A percentile compares a stretch with the other conserved stretches of the same genome.
phyloP scores from a whole-genome alignment of 2,113 vertebrate genomes.

The Lagopus leucura region DNA sequence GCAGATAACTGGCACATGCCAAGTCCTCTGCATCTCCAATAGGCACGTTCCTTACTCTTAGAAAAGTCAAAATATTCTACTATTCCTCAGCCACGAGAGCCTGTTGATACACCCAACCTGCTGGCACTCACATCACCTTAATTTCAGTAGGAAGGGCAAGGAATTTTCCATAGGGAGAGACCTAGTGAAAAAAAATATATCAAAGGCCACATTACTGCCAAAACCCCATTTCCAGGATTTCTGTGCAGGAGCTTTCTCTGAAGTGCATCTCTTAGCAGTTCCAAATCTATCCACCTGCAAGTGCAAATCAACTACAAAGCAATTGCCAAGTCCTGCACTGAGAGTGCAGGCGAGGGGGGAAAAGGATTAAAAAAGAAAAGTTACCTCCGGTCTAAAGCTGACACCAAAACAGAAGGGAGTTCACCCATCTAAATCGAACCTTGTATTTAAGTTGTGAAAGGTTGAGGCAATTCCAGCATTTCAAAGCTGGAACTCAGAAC shows the following conservation, averaged over 20 bases:
- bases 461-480: background rate
- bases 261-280: background rate
- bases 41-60: background rate
- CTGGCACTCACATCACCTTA: background rate
- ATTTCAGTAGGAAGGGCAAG: background rate
- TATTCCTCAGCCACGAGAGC: background rate
- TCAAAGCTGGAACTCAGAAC: background rate
- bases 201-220: background rate
- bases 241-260: background rate
- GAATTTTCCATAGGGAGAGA: background rate
- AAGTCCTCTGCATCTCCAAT: background rate
- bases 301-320: background rate
- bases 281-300: background rate
- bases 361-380: background rate
- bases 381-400: background rate
- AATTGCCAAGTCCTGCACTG: background rate
- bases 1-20: background rate
- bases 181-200: background rate
- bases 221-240: background rate
- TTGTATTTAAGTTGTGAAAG: background rate
- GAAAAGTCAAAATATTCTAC: background rate
- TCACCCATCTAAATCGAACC: background rate
- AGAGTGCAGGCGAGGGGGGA: background rate
- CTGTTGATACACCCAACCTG: background rate
- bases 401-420: background rate